Evolutionary conservation across 2,797 vertebrate species (phyloP), one percentile per base, ranked within the genome.

Genomic region (Hydrolagus colliei): DNA sequence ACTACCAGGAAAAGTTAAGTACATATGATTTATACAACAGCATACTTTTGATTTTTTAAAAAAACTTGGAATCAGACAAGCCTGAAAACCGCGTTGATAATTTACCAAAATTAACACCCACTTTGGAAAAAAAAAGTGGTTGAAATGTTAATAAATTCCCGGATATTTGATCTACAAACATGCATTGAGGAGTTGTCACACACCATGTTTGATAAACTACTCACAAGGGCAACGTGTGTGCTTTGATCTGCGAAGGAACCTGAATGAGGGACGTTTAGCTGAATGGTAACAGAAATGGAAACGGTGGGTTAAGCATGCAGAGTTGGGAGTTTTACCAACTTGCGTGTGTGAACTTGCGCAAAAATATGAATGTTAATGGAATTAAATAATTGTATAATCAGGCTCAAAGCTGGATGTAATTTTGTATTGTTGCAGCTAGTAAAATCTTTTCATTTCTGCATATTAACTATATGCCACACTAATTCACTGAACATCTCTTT

Each of bases 221-320:
- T 86, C 72, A 89, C 89, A 22, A 35, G 68, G 88, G 86, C 89
- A 88, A 75, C 90, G 90, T 86, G 90, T 87, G 86, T 87, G 91
- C 63, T 93, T 91, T 71, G 91, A 89, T 92, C 93, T 93, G 73
- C 90, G 89, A 86, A 87, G 88, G 59, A 87, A 89, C 18, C 89
- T 90, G 86, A 91, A 88, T 85, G 86, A 88, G 86, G 92, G 88
- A 86, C 90, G 89, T 89, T 91, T 90, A 82, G 89, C 93, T 93
- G 88, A 87, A 22, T 90, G 86, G 89, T 86, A 91, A 86, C 87
- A 65, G 91, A 85, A 90, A 62, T 88, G 89, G 18, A 89, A 86
- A 90, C 87, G 88, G 75, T 20, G 0, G 16, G 14, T 89, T 87
- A 90, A 68, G 41, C n/a, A 41, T 71, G 65, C 27, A 84, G 65